phyloP scores from a whole-genome alignment of 2,888 invertebrate species.

The Habroteleia sp. region DNA sequence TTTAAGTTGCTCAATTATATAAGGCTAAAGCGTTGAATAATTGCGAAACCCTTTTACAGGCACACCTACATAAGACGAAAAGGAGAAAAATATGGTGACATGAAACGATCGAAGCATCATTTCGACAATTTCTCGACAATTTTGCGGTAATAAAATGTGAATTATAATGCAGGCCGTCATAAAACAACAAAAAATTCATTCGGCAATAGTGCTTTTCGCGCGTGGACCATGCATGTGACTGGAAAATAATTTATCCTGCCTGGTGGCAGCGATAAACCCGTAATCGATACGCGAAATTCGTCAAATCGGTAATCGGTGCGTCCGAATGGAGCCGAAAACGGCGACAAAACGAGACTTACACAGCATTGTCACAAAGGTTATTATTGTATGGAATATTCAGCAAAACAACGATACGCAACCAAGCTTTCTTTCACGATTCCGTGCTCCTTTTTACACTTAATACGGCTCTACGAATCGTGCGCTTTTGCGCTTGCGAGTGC shows the following conservation, averaged over 20 bases:
- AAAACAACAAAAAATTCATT: conserved; percentile 26
- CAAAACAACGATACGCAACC: conserved; percentile 1
- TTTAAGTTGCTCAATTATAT: too few species aligned
- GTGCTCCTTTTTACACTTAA: conserved; percentile 28
- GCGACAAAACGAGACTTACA: conserved; percentile 1
- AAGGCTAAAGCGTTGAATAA: too few species aligned
- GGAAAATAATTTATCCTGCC: conserved; percentile 21
- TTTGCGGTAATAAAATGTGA: conserved; percentile 24
- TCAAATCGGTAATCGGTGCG: conserved; percentile 26
- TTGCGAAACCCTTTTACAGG: too few species aligned
- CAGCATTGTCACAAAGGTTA: conserved; percentile 10
- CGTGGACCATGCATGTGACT: not conserved
- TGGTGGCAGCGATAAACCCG: conserved; percentile 18
- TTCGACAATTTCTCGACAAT: conserved; percentile 19
- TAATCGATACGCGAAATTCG: conserved; percentile 31
- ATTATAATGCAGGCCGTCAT: conserved; percentile 18
- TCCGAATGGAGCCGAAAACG: conserved; percentile 7
- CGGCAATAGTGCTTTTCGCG: conserved; percentile 18
- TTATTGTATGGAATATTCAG: conserved; percentile 18
- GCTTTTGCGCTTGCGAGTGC: conserved; percentile 23
- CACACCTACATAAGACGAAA: too few species aligned
- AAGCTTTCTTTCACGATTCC: conserved; percentile 27
- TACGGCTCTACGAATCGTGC: conserved; percentile 5
- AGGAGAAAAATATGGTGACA: too few species aligned
- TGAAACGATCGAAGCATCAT: conserved; percentile 16